These are phyloP conservation scores for Malthinus seriepunctatus DNA, from an alignment of 2,888 invertebrate species.

Conservation along the genomic window DNA sequence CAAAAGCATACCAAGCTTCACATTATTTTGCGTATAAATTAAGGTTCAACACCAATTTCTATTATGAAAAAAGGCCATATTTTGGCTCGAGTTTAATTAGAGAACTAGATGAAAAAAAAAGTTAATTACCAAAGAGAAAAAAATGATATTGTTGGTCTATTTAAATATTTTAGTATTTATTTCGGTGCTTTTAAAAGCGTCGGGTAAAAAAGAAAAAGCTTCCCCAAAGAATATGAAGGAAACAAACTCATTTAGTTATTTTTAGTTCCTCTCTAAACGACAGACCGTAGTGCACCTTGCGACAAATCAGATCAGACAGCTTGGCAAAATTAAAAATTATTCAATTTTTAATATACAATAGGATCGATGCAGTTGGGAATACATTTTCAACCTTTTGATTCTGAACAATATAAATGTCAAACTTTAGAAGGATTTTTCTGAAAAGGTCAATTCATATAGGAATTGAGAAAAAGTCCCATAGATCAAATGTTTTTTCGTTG, in stretches of 20 bases:
- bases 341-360: too few species aligned
- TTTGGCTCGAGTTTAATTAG: not conserved
- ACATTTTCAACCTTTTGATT: too few species aligned
- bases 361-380: too few species aligned
- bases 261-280: constrained; percentile 12
- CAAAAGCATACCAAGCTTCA: not conserved
- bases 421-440: too few species aligned
- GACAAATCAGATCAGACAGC: constrained; percentile 9
- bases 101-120: not conserved
- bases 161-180: not conserved
- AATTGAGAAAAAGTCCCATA: too few species aligned
- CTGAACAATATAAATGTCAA: too few species aligned
- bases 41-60: too few species aligned
- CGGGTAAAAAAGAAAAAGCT: not conserved
- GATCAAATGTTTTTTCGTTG: too few species aligned
- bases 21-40: not conserved
- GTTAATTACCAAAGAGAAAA: not conserved
- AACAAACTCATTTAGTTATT: constrained; percentile 18
- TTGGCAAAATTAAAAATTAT: constrained; percentile 6
- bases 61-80: not conserved
- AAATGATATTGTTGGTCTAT: not conserved
- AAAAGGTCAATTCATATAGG: too few species aligned
- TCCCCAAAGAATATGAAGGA: not conserved
- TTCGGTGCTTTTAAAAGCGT: not conserved
- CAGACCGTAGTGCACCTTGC: constrained; percentile 1